Evolutionary conservation across 2,797 vertebrate species (phyloP).

Genomic region (Enteromius unitaeniatus): DNA sequence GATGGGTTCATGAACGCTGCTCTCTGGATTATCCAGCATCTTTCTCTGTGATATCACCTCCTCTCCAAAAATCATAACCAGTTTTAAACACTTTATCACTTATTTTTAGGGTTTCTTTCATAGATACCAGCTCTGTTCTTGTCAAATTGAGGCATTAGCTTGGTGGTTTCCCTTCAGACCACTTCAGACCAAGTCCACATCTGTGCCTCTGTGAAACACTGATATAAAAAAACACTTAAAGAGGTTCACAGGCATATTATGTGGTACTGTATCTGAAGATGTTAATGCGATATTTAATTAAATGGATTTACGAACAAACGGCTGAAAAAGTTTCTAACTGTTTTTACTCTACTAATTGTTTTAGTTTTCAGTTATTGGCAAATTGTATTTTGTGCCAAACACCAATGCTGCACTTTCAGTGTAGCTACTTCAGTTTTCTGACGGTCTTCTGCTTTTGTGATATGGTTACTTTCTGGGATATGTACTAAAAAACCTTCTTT

Average conservation of each 20-base stretch:
- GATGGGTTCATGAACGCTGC: slow-evolving; percentile 92
- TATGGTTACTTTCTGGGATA: background rate
- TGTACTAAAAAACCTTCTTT: background rate
- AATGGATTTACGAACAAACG: background rate
- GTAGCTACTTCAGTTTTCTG: background rate
- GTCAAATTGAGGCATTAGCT: background rate
- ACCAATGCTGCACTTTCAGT: background rate
- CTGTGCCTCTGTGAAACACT: background rate
- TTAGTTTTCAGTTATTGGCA: background rate
- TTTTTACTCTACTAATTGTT: background rate
- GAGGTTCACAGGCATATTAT: background rate
- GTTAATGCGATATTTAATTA: background rate
- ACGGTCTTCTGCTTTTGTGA: background rate
- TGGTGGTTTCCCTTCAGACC: background rate
- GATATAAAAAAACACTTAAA: background rate
- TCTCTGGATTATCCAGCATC: slow-evolving; percentile 88
- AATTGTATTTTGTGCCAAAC: background rate
- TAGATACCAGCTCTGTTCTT: background rate
- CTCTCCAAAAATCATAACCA: background rate
- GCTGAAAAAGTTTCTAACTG: background rate
- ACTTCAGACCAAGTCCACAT: background rate
- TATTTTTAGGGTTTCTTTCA: background rate
- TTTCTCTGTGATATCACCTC: slow-evolving; percentile 69
- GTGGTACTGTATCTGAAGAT: background rate
- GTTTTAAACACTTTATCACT: background rate